Evolutionary conservation across 2,797 vertebrate species (phyloP).

Genomic region (Chiloscyllium punctatum): DNA sequence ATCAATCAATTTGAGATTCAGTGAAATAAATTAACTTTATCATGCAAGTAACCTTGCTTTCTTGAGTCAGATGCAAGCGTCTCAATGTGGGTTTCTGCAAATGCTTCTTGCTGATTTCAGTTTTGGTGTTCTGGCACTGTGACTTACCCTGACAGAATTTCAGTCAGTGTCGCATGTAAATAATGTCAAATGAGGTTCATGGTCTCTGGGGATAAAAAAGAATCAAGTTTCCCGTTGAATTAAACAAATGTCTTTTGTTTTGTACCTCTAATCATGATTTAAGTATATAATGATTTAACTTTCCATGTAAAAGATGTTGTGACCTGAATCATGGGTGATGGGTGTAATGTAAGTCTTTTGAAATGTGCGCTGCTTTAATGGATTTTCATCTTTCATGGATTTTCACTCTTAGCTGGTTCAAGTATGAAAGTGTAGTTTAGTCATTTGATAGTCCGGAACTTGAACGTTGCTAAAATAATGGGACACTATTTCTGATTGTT

Average conservation of each 20-base stretch:
- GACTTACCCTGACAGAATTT: neutral
- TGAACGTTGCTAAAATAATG: too few species aligned
- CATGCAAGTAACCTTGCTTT: neutral
- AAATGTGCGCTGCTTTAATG: neutral
- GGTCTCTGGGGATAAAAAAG: neutral
- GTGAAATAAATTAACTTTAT: neutral
- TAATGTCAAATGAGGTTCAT: neutral
- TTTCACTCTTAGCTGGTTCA: neutral
- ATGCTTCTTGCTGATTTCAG: neutral
- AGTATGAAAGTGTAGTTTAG: neutral
- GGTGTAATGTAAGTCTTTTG: neutral
- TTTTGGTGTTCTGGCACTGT: neutral
- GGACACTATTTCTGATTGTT: too few species aligned
- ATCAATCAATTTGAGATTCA: neutral
- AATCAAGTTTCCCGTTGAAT: neutral
- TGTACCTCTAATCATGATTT: neutral
- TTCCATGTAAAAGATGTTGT: neutral
- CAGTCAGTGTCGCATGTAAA: neutral
- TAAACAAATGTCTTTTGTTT: neutral
- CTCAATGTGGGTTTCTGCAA: neutral
- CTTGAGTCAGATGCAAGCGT: neutral
- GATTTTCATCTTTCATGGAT: neutral
- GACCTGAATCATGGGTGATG: neutral
- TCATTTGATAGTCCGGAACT: too few species aligned
- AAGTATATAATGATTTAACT: neutral